Evolutionary conservation across 2,113 vertebrate genomes (phyloP).

Genomic region (Daubentonia madagascariensis): DNA sequence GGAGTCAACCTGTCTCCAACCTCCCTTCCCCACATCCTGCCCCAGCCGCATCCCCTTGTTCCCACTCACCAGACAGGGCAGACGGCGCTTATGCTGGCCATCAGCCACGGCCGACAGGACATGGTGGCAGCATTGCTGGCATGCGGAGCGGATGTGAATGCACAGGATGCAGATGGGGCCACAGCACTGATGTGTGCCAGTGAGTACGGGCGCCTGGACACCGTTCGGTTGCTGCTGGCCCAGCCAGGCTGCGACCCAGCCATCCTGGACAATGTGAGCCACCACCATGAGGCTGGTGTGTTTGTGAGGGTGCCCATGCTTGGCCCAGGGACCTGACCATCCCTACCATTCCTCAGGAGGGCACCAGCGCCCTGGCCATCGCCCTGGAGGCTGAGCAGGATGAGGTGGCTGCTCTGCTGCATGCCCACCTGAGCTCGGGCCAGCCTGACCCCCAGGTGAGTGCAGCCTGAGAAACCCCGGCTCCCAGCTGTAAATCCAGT

Average conservation of each 20-base stretch:
- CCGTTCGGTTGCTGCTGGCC: slow-evolving; percentile 90
- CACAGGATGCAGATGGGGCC: slow-evolving; percentile 95
- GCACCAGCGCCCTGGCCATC: slow-evolving; percentile 93
- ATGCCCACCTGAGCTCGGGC: slow-evolving; percentile 87
- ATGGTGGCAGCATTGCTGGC: slow-evolving; percentile 92
- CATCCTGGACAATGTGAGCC: slow-evolving; percentile 91
- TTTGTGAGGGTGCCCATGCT: too few species aligned
- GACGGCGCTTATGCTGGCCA: slow-evolving; percentile 94
- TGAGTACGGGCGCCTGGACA: slow-evolving; percentile 92
- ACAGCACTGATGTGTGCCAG: slow-evolving; percentile 97
- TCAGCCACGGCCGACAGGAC: slow-evolving; percentile 93
- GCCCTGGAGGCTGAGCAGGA: slow-evolving; percentile 94
- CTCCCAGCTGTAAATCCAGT: neutral
- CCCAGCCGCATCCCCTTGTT: neutral
- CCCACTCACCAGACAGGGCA: slow-evolving; percentile 89
- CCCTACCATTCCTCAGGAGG: slow-evolving; percentile 83
- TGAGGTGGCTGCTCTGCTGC: slow-evolving; percentile 92
- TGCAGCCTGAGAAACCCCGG: neutral
- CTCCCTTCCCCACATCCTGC: too few species aligned
- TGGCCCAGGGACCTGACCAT: neutral
- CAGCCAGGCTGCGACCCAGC: slow-evolving; percentile 90
- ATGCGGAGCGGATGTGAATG: slow-evolving; percentile 90
- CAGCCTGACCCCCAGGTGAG: slow-evolving; percentile 84
- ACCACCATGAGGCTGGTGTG: neutral
- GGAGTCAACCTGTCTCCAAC: neutral